Percentiles rank a stretch among this genome's conserved stretches.
phyloP scores from a whole-genome alignment of 2,113 vertebrate genomes.

The Alethe castanea region DNA sequence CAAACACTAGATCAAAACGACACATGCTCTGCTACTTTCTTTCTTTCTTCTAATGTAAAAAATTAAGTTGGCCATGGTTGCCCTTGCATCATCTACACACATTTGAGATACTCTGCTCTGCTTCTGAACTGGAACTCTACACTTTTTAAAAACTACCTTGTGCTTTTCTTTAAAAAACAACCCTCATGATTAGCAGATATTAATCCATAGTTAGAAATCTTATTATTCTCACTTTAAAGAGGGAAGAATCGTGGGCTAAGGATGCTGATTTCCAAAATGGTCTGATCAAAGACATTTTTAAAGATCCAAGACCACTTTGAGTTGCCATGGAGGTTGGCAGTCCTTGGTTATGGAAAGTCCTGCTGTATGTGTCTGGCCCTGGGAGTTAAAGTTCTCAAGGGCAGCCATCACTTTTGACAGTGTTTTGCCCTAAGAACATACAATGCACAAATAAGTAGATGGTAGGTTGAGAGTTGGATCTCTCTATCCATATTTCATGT shows the following conservation, averaged over 20 bases:
- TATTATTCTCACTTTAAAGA: not conserved
- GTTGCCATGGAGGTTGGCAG: not conserved
- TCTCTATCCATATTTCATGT: not conserved
- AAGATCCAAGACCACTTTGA: not conserved
- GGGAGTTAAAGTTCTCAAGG: not conserved
- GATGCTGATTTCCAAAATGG: not conserved
- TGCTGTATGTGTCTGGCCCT: not conserved
- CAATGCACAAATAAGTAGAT: not conserved
- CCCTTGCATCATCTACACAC: not conserved
- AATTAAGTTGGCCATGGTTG: not conserved
- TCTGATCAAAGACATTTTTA: not conserved
- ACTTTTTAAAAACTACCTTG: not conserved
- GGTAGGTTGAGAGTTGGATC: not conserved
- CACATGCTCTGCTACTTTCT: not conserved
- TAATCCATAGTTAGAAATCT: not conserved
- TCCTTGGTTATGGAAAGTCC: not conserved
- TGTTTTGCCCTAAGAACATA: not conserved
- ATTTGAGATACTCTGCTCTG: not conserved
- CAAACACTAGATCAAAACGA: constrained; percentile 16
- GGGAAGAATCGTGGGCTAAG: not conserved
- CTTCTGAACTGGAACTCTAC: not conserved
- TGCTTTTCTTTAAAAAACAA: not conserved
- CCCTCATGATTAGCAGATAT: not conserved
- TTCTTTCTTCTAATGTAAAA: not conserved
- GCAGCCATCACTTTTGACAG: not conserved